These are phyloP conservation scores for Bellardia pandia DNA, from an alignment of 2,888 invertebrate species.

Conservation along the genomic window DNA sequence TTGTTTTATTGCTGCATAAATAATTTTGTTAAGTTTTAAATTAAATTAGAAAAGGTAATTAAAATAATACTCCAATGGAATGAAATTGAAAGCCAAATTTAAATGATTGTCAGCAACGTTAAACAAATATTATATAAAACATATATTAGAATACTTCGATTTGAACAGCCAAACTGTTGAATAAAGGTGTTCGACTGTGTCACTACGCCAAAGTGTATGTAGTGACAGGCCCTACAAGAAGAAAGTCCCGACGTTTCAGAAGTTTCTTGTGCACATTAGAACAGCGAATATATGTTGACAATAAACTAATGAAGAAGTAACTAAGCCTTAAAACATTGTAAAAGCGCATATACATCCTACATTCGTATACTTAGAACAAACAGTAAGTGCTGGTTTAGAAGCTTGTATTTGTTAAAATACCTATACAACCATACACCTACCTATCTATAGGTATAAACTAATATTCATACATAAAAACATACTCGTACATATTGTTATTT, in stretches of 20 bases:
- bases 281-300: conserved; percentile 19
- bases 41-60: not conserved
- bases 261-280: not conserved
- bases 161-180: not conserved
- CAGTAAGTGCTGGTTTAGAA: not conserved
- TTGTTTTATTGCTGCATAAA: conserved; percentile 29
- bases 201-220: not conserved
- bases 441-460: not conserved
- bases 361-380: not conserved
- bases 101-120: too few species aligned
- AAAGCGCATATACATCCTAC: not conserved
- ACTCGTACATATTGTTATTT: not conserved
- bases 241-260: not conserved
- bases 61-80: not conserved
- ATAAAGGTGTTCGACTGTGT: not conserved
- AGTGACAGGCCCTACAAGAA: not conserved
- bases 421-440: conserved; percentile 17
- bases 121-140: too few species aligned
- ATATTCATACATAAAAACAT: not conserved
- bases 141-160: conserved; percentile 16
- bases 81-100: not conserved
- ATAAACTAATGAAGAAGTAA: conserved; percentile 28
- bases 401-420: conserved; percentile 24
- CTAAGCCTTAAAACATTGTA: conserved; percentile 23
- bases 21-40: conserved; percentile 25